phyloP scores from a whole-genome alignment of 2,797 vertebrate species.

The Hyperoplus immaculatus region DNA sequence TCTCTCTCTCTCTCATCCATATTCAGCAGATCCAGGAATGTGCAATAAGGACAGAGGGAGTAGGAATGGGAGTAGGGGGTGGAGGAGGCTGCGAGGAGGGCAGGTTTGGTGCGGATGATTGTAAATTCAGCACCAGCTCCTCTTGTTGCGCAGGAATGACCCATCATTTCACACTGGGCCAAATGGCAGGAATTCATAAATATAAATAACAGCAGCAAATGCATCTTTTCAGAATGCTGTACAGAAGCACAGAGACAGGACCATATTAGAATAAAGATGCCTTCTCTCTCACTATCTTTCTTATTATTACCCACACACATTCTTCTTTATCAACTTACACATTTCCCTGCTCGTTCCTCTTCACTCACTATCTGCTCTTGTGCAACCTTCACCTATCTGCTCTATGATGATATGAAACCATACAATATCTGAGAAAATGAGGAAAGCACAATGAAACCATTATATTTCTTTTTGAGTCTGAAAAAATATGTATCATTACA shows the following conservation, averaged over 20 bases:
- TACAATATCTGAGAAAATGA: conserved; percentile 21
- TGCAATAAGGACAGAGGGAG: conserved; percentile 67
- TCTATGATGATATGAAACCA: conserved; percentile 30
- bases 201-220: conserved; percentile 88
- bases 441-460: background rate
- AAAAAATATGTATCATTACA: background rate
- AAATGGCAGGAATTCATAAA: conserved; percentile 90
- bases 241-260: conserved; percentile 67
- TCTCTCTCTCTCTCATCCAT: conserved; percentile 75
- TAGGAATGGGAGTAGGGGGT: conserved; percentile 41
- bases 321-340: conserved; percentile 67
- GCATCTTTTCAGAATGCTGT: conserved; percentile 80
- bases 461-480: background rate
- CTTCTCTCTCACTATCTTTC: conserved; percentile 63
- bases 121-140: conserved; percentile 88
- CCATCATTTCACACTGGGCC: conserved; percentile 89
- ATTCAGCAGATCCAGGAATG: conserved; percentile 85
- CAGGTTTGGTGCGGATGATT: conserved; percentile 68
- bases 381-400: conserved; percentile 23
- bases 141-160: conserved; percentile 89
- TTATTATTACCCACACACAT: conserved; percentile 58
- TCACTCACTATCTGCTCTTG: conserved; percentile 35
- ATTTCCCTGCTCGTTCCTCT: conserved; percentile 41
- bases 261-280: conserved; percentile 81
- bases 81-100: conserved; percentile 33